A percentile compares a stretch with the other conserved stretches of the same genome.
These are phyloP conservation scores for Larimichthys crocea DNA, from an alignment of 2,113 vertebrate species.

Conservation along the genomic window DNA sequence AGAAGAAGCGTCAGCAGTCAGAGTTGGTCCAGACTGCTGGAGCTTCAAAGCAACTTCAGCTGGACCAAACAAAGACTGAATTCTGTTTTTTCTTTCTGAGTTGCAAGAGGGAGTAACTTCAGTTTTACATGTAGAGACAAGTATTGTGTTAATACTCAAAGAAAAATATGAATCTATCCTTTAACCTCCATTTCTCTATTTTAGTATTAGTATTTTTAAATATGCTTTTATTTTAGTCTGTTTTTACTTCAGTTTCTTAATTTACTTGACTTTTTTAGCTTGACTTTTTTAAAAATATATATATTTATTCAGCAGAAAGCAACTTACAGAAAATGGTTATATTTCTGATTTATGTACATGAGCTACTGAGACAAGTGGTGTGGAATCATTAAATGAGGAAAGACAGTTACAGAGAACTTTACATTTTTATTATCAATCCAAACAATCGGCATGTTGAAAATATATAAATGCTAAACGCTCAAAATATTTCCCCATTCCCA, in stretches of 20 bases:
- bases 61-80: background rate
- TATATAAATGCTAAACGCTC: background rate
- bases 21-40: background rate
- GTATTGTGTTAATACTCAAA: background rate
- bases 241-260: background rate
- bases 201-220: background rate
- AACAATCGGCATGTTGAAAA: slow-evolving; percentile 38
- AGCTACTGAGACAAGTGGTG: no score
- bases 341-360: no score
- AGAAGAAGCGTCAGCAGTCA: background rate
- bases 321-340: no score
- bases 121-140: background rate
- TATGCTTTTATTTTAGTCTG: background rate
- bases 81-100: no score
- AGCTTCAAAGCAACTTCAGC: background rate
- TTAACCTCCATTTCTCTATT: background rate
- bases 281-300: no score
- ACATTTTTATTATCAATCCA: slow-evolving; percentile 56
- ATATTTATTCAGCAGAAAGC: no score
- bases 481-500: background rate
- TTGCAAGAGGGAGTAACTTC: background rate
- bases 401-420: slow-evolving; percentile 5
- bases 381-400: background rate
- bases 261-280: no score
- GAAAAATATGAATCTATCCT: background rate